Evolutionary conservation across 2,888 invertebrate species (phyloP).

Genomic region (Limnephilus lunatus): DNA sequence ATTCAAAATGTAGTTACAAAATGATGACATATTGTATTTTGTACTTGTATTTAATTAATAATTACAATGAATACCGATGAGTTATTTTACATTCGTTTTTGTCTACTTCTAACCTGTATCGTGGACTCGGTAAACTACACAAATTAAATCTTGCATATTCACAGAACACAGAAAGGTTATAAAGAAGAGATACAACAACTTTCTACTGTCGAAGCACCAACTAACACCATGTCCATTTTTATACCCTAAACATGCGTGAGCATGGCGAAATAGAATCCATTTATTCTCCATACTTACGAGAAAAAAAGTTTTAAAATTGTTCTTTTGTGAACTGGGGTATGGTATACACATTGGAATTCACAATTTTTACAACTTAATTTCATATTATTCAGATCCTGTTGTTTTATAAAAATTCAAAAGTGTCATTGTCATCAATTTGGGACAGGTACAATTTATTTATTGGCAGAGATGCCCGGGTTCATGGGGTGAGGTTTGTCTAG

Average conservation of each 20-base stretch:
- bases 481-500: too few species aligned
- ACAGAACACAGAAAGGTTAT: background rate
- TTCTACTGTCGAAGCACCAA: background rate
- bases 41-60: background rate
- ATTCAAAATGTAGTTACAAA: background rate
- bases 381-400: background rate
- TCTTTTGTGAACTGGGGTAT: background rate
- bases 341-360: background rate
- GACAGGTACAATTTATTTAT: too few species aligned
- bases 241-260: background rate
- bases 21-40: conserved; percentile 4
- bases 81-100: background rate
- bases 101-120: background rate
- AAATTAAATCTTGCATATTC: background rate
- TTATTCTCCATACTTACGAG: background rate
- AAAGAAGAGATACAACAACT: background rate
- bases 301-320: background rate
- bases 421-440: too few species aligned
- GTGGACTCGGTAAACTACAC: background rate
- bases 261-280: background rate
- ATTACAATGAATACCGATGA: background rate
- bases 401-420: too few species aligned
- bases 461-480: too few species aligned
- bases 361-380: background rate
- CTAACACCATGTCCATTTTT: background rate